Evolutionary conservation across 2,888 invertebrate genomes (phyloP).

Genomic region (Drosophila differens): DNA sequence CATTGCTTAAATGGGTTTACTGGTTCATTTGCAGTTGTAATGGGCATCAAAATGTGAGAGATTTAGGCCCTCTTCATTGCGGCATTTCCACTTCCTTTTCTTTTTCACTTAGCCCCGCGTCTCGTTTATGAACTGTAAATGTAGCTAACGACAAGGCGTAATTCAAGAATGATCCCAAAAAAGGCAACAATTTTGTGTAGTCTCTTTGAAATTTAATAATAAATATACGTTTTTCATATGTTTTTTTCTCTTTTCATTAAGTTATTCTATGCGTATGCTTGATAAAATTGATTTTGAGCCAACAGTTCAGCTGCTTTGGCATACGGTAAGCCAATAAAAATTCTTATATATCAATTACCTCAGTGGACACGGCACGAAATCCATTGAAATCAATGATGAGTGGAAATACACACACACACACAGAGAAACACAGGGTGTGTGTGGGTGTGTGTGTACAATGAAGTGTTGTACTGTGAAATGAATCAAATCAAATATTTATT

Average conservation of each 20-base stretch:
- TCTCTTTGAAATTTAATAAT: conserved; percentile 8
- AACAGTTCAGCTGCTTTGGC: neutral
- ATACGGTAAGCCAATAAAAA: conserved; percentile 26
- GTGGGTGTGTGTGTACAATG: conserved; percentile 12
- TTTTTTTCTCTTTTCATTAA: neutral
- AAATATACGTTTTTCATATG: neutral
- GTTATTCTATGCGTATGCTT: conserved; percentile 6
- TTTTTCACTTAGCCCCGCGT: conserved; percentile 12
- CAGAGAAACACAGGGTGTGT: neutral
- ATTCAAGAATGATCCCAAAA: conserved; percentile 36
- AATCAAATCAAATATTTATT: conserved; percentile 81
- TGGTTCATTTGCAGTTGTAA: conserved; percentile 77
- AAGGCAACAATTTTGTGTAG: neutral
- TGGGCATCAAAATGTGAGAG: conserved; percentile 71
- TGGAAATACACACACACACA: conserved; percentile 12
- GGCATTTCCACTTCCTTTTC: conserved; percentile 44
- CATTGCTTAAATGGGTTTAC: conserved; percentile 76
- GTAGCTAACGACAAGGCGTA: conserved; percentile 52
- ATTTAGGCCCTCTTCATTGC: conserved; percentile 46
- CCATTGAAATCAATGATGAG: conserved; percentile 69
- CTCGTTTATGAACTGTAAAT: conserved; percentile 69
- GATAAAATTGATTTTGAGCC: conserved; percentile 7
- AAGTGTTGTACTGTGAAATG: conserved; percentile 53
- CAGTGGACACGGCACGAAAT: conserved; percentile 52
- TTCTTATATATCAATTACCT: conserved; percentile 68